phyloP scores from a whole-genome alignment of 2,797 vertebrate genomes.

The Hoplostethus mediterraneus region DNA sequence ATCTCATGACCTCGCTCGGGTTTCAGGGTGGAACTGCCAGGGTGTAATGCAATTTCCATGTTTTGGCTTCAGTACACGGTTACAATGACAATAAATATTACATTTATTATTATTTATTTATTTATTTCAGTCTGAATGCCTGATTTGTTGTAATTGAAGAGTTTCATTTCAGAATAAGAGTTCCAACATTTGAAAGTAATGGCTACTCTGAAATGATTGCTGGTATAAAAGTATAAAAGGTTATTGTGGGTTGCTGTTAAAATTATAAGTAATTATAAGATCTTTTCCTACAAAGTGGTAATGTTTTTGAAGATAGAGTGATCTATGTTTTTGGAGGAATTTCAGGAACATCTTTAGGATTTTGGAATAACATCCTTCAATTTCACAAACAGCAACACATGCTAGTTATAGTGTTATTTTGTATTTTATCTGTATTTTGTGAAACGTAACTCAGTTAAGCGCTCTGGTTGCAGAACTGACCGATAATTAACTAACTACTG shows the following conservation, averaged over 20 bases:
- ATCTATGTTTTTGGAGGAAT: background rate
- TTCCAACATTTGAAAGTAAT: background rate
- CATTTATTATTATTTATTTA: too few relatives aligned
- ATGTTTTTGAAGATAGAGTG: background rate
- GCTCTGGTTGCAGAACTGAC: background rate
- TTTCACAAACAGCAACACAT: background rate
- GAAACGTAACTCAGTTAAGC: background rate
- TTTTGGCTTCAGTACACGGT: conserved; percentile 8
- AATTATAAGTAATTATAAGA: background rate
- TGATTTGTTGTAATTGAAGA: background rate
- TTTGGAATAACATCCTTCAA: too few relatives aligned
- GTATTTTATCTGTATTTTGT: background rate
- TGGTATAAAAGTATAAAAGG: background rate
- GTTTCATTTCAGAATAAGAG: background rate
- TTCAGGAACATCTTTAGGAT: background rate
- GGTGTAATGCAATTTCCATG: conserved; percentile 18
- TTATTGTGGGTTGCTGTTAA: background rate
- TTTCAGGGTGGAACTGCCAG: conserved; percentile 25
- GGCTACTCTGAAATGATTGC: background rate
- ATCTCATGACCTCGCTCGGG: conserved; percentile 58
- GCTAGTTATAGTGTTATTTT: too few relatives aligned
- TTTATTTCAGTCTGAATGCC: background rate
- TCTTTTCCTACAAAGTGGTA: background rate
- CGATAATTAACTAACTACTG: background rate
- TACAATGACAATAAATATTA: background rate